Conservation (phyloP, 2,797 vertebrate genomes). For the Amniataba percoides region DNA sequence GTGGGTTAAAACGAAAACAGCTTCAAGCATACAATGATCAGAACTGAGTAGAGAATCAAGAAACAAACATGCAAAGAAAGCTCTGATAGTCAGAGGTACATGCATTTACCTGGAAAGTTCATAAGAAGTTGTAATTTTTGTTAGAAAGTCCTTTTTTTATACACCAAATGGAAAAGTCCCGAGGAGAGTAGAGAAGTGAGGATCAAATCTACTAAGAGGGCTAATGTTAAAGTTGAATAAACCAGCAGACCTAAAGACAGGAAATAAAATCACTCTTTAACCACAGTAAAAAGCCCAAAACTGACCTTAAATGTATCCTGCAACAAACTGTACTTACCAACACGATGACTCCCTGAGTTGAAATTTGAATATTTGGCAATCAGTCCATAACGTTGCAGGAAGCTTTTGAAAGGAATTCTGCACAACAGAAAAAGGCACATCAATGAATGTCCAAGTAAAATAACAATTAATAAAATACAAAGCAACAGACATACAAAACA, state of each 20-base stretch:
- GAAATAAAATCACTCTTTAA: conserved; percentile 57
- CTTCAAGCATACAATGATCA: neutral
- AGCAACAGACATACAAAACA: neutral
- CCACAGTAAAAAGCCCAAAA: conserved; percentile 22
- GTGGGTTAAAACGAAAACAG: conserved; percentile 13
- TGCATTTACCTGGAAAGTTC: conserved; percentile 78
- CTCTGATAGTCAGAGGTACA: conserved; percentile 44
- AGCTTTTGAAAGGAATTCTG: conserved; percentile 91
- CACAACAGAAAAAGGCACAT: conserved; percentile 36
- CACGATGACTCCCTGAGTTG: conserved; percentile 25
- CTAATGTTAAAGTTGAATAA: conserved; percentile 61
- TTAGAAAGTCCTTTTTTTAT: conserved; percentile 65
- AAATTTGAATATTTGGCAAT: conserved; percentile 74
- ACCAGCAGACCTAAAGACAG: conserved; percentile 63
- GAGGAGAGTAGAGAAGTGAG: conserved; percentile 59
- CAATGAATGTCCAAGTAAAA: neutral
- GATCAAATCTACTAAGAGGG: conserved; percentile 48
- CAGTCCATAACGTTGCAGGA: conserved; percentile 90
- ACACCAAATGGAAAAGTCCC: conserved; percentile 63
- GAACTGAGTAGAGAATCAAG: conserved; percentile 9
- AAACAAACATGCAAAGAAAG: conserved; percentile 41
- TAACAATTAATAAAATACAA: neutral
- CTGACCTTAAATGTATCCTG: neutral
- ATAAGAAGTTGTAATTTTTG: conserved; percentile 57
- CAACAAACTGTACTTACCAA: conserved; percentile 75